Base-by-base conservation (phyloP, 2,888 invertebrate species). In the Lasioglossum figueresi region DNA sequence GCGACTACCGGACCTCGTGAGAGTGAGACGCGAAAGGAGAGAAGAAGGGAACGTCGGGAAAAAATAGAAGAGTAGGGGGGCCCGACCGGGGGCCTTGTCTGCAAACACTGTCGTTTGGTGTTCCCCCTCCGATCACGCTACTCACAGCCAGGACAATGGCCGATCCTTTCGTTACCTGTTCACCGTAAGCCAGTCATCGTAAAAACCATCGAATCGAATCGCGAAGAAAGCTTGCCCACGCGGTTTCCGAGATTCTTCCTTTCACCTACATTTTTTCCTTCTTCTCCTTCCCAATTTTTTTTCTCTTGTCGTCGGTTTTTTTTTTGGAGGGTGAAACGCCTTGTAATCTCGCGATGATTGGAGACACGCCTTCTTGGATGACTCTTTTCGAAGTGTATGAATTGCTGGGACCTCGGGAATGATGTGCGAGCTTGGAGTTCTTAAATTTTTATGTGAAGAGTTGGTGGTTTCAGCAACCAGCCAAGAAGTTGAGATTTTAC, bases 121-220 rank as follows among this genome's bases (percentile, higher is more conserved):
- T 83, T 75, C 87, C 86, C 31, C 84, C 75, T 86, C 87, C 88
- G 86, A 88, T 91, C 85, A 10, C 43, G 89, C 90, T 89, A 90
- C 91, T 90, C 91, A 87, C 90, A 87, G 79, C 59, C 27, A 34
- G 72, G 73, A 92, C 92, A 92, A 92, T 92, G 79, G 84, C 74
- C 82, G 84, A 86, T 89, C 86, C 90, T 90, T 84, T 88, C 88
- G 90, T 90, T 92, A 92, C 92, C 91, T 92, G 91, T 92, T 84
- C 77, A 86, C 52, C 82, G 56, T 59, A 70, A 74, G 80, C 87
- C 74, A 90, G 91, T 91, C 92, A 91, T 92, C 88, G 88, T 89
- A 86, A 92, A 92, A 93, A 93, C 91, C 93, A 93, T 92, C 92
- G 93, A 89, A 91, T 92, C 93, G 93, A 92, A 93, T 93, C 90